Conservation (phyloP, 2,888 invertebrate genomes). For the Heteromurus nitidus region DNA sequence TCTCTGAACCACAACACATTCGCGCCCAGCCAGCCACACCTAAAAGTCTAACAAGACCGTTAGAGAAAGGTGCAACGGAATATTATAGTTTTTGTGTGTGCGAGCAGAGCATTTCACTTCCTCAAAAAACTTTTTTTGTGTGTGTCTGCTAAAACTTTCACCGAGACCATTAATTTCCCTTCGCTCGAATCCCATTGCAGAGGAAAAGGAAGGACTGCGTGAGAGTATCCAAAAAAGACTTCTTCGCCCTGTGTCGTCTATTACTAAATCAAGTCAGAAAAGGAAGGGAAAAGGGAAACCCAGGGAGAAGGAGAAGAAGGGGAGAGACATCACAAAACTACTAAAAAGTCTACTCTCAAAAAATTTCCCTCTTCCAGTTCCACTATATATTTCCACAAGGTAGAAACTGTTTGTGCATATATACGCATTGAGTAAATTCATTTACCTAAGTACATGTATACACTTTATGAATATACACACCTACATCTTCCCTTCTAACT, state of each 20-base stretch:
- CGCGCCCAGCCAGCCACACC: too few relatives aligned
- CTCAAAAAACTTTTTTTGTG: constrained; percentile 46
- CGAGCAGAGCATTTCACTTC: constrained; percentile 43
- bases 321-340: neutral
- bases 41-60: too few relatives aligned
- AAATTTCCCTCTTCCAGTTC: neutral
- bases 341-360: neutral
- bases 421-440: neutral
- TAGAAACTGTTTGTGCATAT: neutral
- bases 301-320: neutral
- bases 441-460: neutral
- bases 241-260: constrained; percentile 35
- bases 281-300: neutral
- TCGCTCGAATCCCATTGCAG: constrained; percentile 50
- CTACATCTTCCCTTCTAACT: neutral
- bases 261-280: constrained; percentile 46
- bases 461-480: neutral
- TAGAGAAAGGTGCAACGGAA: too few relatives aligned
- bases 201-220: neutral
- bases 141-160: constrained; percentile 56
- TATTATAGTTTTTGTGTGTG: too few relatives aligned
- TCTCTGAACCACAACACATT: too few relatives aligned
- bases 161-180: constrained; percentile 59
- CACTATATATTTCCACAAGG: too few relatives aligned
- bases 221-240: neutral